Evolutionary conservation across 2,113 vertebrate species (phyloP), one percentile per base, ranked within the genome.

Genomic region (Sturnus vulgaris): DNA sequence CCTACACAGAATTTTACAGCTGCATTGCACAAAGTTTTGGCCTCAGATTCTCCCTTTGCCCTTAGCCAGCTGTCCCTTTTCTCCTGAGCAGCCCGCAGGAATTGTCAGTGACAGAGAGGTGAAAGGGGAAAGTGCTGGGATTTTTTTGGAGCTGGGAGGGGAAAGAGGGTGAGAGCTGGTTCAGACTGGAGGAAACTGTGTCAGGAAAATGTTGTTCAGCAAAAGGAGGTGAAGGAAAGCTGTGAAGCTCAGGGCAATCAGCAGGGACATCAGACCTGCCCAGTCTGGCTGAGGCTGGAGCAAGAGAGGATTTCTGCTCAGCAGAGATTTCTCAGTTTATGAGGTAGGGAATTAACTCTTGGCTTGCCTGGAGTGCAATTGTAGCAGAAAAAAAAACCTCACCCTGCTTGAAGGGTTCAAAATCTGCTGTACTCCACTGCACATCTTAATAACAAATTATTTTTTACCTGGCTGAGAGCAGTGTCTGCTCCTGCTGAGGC

Each of bases 221-320:
- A 47, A 20, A 42, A 56, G 50, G 20, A 89, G 73, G 69, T 49
- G 39, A 61, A 40, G 61, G 83, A 49, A 88, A 89, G 50, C 44
- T 49, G 42, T 37, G 92, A 22, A 63, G 37, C 89, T 86, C 82
- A 50, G 59, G 2, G 2, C 71, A 81, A 91, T 86, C 91, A 73
- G 65, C 24, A 22, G 93, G 76, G 64, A 49, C 82, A 93, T 28
- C 93, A 63, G 72, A 94, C 92, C 81, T 81, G 79, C 77, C 86
- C 64, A 7, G 86, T 92, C 96, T 92, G 88, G 92, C 91, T 85
- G 61, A 22, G 69, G 69, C 77, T 84, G 90, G 89, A 92, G 79
- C 40, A 40, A 47, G 53, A 28, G 31, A 56, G 3, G 20, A 56
- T 25, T 73, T 76, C 40, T 37, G 35, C 28, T 70, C 22, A 60